phyloP scores from a whole-genome alignment of 2,797 vertebrate genomes.

The Eupleurogrammus muticus region DNA sequence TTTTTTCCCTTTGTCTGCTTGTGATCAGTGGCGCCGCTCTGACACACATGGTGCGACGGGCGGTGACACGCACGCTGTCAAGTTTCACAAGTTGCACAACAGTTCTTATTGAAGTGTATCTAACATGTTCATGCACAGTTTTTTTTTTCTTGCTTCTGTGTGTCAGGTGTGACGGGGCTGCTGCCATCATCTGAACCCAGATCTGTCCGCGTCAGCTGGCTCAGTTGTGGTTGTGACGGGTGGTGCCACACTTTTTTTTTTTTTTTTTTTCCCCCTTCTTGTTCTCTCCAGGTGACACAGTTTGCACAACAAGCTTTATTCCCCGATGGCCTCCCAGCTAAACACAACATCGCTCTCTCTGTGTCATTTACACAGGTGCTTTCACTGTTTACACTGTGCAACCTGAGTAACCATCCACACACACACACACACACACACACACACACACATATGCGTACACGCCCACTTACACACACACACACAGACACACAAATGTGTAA shows the following conservation, averaged over 20 bases:
- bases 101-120: slow-evolving; percentile 7
- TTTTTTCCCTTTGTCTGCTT: neutral
- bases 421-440: slow-evolving; percentile 33
- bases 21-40: no score
- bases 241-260: slow-evolving; percentile 27
- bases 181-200: slow-evolving; percentile 27
- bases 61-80: neutral
- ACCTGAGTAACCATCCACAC: slow-evolving; percentile 76
- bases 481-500: slow-evolving; percentile 28
- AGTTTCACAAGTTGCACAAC: slow-evolving; percentile 5
- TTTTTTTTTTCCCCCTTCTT: slow-evolving; percentile 22
- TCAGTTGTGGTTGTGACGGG: slow-evolving; percentile 45
- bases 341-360: slow-evolving; percentile 75
- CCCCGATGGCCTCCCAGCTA: slow-evolving; percentile 69
- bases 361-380: slow-evolving; percentile 85
- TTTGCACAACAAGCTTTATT: slow-evolving; percentile 83
- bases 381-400: slow-evolving; percentile 79
- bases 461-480: slow-evolving; percentile 36
- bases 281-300: slow-evolving; percentile 76
- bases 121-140: slow-evolving; percentile 14
- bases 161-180: slow-evolving; percentile 27
- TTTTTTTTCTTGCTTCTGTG: neutral
- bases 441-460: slow-evolving; percentile 36
- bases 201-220: slow-evolving; percentile 21
- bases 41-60: slow-evolving; percentile 10